Base-by-base conservation (phyloP, 2,797 vertebrate species). In the Miichthys miiuy region DNA sequence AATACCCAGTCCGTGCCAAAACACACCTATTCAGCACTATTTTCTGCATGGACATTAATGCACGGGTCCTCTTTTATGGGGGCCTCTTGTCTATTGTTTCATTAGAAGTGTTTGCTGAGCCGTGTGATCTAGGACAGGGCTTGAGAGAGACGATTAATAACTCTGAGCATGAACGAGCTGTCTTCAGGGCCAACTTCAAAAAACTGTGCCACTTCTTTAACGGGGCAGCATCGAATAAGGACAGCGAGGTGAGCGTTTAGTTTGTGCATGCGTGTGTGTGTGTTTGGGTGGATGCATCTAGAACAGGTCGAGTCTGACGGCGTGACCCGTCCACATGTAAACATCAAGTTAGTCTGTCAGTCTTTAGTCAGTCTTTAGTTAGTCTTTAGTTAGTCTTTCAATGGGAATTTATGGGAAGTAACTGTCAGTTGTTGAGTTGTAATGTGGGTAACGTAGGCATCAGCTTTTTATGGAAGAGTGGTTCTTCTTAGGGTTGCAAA, bases 71-170 rank as follows among this genome's bases (percentile, higher is more conserved):
- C 65, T 54, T 82, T 87, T 82, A 71, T 65, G 71, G 62, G 76
- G 86, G 82, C 80, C 81, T 87, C 89, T 57, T 79, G 84, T 89
- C 90, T 88, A 84, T 92, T 92, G 92, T 93, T 92, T 91, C 87
- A 92, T 92, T 88, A 91, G 87, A 77, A 72, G 84, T 84, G 91
- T 91, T 88, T 90, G 86, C 91, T 90, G 91, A 93, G 92, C 88
- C 58, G 68, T 90, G 89, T 91, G 92, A 95, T 95, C 92, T 95
- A 94, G 94, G 94, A 93, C 95, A 94, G 88, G 90, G 80, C 93
- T 88, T 89, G 84, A 87, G 93, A 94, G 93, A 94, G 91, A 81
- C 87, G 86, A 93, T 93, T 95, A 93, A 94, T 95, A 93, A 94
- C 91, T 91, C 86, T 5, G 84, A 82, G 90, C 82, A 79, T 81